Base-by-base conservation (phyloP, 2,113 vertebrate genomes). In the Stigmatopora argus region DNA sequence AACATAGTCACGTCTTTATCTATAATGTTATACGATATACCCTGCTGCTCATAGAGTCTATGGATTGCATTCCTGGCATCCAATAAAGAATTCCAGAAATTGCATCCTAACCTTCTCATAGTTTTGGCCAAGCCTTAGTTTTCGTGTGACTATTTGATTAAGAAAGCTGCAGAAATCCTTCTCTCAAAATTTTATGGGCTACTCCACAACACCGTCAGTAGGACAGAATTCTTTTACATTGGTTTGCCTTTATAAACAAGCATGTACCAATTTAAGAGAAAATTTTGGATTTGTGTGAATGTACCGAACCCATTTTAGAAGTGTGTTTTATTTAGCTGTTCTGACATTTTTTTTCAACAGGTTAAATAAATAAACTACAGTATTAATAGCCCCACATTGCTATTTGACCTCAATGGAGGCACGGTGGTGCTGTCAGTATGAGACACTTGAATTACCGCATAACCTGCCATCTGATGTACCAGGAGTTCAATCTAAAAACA, bases 351-450 rank as follows among this genome's bases (percentile, higher is more conserved):
- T 41, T 41, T 41, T 72, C 62, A 78, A 81, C 85, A 71, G 78
- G 82, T 83, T 75, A 69, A 83, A 74, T 77, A 70, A 75, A 75
- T 79, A 70, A 77, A 73, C 72, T 78, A 26, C 41, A 23, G 1
- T 45, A 2, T 18, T 10, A 66, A 53, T 17, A 51, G 5, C 35
- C 21, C 8, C 35, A 15, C 15, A n/a, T 45, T 41, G 19, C 62
- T 17, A 4, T 68, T 66, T 70, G 53, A 26, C 51, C 34, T 8
- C 58, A 80, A 4, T 23, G 80, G 82, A 8, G 38, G 38, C 38
- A 41, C 38, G 7, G 65, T 75, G 70, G 71, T 26, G 49, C 26
- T 38, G 65, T 31, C 65, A 38, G 19, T 47, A 26, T 7, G 1
- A 1, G 26, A 46, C 26, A 45, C 17, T 44, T 0, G 11, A 21